These are phyloP conservation scores for Lacerta agilis DNA, from an alignment of 2,797 vertebrate species.

Conservation along the genomic window DNA sequence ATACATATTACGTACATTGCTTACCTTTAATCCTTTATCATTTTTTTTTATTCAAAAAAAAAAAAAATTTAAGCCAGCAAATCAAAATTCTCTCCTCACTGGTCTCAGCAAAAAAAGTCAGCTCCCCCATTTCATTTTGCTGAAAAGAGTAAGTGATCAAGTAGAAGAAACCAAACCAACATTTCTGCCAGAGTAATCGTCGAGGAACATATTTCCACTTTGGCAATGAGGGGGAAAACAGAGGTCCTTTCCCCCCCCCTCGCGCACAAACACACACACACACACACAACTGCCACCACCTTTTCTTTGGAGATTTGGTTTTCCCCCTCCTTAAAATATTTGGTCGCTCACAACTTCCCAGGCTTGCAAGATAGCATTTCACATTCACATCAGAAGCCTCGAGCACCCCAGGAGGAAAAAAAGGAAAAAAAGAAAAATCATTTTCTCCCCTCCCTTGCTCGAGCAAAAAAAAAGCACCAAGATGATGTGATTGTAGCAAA, in stretches of 20 bases:
- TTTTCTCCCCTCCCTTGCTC: slow-evolving; percentile 68
- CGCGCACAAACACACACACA: not conserved
- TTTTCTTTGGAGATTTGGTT: slow-evolving; percentile 3
- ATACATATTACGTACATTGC: slow-evolving; percentile 77
- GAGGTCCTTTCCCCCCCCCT: slow-evolving; percentile 74
- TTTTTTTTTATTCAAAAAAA: slow-evolving; percentile 63
- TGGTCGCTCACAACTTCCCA: slow-evolving; percentile 75
- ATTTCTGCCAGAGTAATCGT: slow-evolving; percentile 81
- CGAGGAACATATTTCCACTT: slow-evolving; percentile 79
- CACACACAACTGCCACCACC: not conserved
- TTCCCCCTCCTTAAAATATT: slow-evolving; percentile 69
- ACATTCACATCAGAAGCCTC: slow-evolving; percentile 77
- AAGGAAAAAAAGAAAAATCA: slow-evolving; percentile 30
- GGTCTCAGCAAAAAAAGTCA: slow-evolving; percentile 80
- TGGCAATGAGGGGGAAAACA: slow-evolving; percentile 71
- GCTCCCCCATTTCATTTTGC: slow-evolving; percentile 85
- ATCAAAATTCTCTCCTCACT: slow-evolving; percentile 81
- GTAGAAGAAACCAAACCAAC: slow-evolving; percentile 77
- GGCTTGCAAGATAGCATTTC: slow-evolving; percentile 78
- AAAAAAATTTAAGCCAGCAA: slow-evolving; percentile 82
- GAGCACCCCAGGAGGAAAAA: slow-evolving; percentile 45
- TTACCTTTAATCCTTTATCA: slow-evolving; percentile 87
- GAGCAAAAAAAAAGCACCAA: slow-evolving; percentile 71
- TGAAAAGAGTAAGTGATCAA: slow-evolving; percentile 82
- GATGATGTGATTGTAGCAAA: slow-evolving; percentile 65